Base-by-base conservation (phyloP, 2,888 invertebrate species). In the Nomada ruficornis region DNA sequence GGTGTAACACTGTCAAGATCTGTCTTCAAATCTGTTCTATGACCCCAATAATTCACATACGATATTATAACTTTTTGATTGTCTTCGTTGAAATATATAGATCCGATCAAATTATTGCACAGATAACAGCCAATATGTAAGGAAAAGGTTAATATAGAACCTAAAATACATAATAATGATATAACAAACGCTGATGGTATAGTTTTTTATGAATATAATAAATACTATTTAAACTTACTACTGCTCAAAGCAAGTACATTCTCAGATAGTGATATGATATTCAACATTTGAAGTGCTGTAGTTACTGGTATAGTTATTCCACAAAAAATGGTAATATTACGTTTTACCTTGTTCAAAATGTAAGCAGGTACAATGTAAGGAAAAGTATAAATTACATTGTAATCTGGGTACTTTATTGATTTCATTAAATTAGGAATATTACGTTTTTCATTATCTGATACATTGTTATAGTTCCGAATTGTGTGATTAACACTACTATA, bases 1-100 rank as follows among this genome's bases (percentile, higher is more conserved):
- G 82, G 74, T 1, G 15, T n/a, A 36, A 92, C 83, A 23, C 88
- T 70, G 0, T 62, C 10, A 7, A 75, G 2, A 7, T 59, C 65
- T 2, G 74, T 82, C 7, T 81, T 67, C 2, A 89, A 13, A 50
- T 92, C 88, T 50, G 81, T n/a, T 62, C 92, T 86, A 20, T 73
- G 72, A 13, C 91, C 92, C 89, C 90, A 92, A 36, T 82, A 89
- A 63, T 76, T 64, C 0, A 86, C 42, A 29, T 88, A 87, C 1
- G 91, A 88, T 47, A 91, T 63, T 82, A 81, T 89, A 3, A 90
- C 26, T 0, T 59, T 81, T 44, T 84, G 7, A 0, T 86, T 29
- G 10, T 88, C 77, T 7, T 87, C 70, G 5, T 89, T 89, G 0
- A 80, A 50, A 29, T 90, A 91, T 59, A 91, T 69, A 20, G 71